Percentiles rank a stretch among this genome's conserved stretches.
Conservation (phyloP, 2,888 invertebrate genomes). For the Osmoderma eremita region DNA sequence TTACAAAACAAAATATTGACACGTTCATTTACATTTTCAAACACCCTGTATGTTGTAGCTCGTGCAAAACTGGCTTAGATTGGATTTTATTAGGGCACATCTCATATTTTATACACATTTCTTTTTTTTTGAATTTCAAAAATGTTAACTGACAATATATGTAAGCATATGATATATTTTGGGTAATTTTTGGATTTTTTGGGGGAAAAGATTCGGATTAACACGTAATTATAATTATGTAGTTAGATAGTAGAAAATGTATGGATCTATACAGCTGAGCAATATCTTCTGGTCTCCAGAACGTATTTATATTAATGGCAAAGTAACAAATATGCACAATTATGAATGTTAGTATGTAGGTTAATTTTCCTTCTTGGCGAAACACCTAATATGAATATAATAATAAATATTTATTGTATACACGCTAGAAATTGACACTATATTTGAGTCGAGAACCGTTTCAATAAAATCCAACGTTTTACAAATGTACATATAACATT, state of each 20-base stretch:
- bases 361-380: slow-evolving; percentile 45
- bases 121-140: slow-evolving; percentile 1
- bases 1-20: too few species aligned
- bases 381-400: slow-evolving; percentile 51
- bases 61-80: slow-evolving; percentile 30
- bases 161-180: slow-evolving; percentile 1
- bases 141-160: slow-evolving; percentile 24
- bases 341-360: slow-evolving; percentile 2
- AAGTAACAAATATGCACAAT: slow-evolving; percentile 53
- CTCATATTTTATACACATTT: slow-evolving; percentile 24
- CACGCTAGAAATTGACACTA: slow-evolving; percentile 60
- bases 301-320: slow-evolving; percentile 62
- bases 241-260: slow-evolving; percentile 29
- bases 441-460: slow-evolving; percentile 58
- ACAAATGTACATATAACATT: slow-evolving; percentile 39
- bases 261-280: slow-evolving; percentile 56
- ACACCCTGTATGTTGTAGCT: too few species aligned
- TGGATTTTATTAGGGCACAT: slow-evolving; percentile 45
- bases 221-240: slow-evolving; percentile 4
- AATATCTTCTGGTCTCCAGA: slow-evolving; percentile 61
- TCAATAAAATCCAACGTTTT: slow-evolving; percentile 61
- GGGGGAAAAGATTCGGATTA: slow-evolving; percentile 6
- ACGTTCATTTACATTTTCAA: too few species aligned
- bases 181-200: slow-evolving; percentile 16
- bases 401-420: slow-evolving; percentile 50